A percentile compares a stretch with the other conserved stretches of the same genome.
Evolutionary conservation across 2,113 vertebrate genomes (phyloP).

Genomic region (Halcyon malimbica): DNA sequence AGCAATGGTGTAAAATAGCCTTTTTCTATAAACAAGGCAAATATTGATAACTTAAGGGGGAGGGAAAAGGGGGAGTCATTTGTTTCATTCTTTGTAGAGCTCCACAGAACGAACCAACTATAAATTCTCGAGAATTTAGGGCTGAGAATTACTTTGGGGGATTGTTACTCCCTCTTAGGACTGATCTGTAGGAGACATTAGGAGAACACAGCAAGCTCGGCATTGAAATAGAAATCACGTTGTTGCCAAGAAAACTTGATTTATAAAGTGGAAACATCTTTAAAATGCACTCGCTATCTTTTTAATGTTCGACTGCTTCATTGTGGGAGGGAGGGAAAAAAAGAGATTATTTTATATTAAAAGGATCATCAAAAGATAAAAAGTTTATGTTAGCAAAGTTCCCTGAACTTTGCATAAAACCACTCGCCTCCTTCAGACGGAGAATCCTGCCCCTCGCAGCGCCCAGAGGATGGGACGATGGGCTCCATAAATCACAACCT

Average conservation of each 20-base stretch:
- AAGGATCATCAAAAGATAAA: slow-evolving; percentile 69
- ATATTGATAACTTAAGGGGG: slow-evolving; percentile 27
- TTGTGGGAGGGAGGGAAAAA: slow-evolving; percentile 62
- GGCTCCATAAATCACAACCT: slow-evolving; percentile 23
- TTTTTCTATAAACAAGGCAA: slow-evolving; percentile 49
- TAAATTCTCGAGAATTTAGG: slow-evolving; percentile 71
- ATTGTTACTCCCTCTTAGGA: slow-evolving; percentile 67
- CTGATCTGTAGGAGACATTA: slow-evolving; percentile 65
- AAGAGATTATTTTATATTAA: slow-evolving; percentile 70
- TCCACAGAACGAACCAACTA: slow-evolving; percentile 41
- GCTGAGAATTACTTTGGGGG: slow-evolving; percentile 60
- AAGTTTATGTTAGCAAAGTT: slow-evolving; percentile 61
- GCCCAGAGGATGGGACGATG: neutral
- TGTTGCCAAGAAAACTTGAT: slow-evolving; percentile 79
- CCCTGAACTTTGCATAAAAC: slow-evolving; percentile 53
- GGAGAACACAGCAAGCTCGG: slow-evolving; percentile 49
- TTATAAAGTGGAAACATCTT: slow-evolving; percentile 87
- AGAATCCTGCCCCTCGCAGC: neutral
- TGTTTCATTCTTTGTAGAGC: slow-evolving; percentile 37
- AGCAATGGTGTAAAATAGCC: slow-evolving; percentile 51
- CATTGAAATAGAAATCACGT: slow-evolving; percentile 43
- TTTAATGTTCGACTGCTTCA: slow-evolving; percentile 61
- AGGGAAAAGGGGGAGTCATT: neutral
- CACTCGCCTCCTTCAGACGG: neutral
- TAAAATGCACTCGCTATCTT: slow-evolving; percentile 78